phyloP scores from a whole-genome alignment of 1,140 invertebrate genomes.

The Aphis gossypii region DNA sequence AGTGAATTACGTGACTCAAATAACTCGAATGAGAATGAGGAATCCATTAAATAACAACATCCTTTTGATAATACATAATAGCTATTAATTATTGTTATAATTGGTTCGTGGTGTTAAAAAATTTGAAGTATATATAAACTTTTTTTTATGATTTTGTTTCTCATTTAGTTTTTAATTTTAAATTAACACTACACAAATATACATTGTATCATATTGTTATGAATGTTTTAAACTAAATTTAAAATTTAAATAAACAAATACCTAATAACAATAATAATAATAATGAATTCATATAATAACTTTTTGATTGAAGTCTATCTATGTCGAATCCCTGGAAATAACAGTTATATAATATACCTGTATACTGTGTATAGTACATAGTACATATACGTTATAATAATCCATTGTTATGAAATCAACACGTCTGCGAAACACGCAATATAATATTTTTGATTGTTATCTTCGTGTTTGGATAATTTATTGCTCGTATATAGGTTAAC shows the following conservation, averaged over 20 bases:
- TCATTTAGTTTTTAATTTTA: neutral
- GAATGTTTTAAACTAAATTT: neutral
- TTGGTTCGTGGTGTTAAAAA: neutral
- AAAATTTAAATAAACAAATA: neutral
- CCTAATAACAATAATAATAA: neutral
- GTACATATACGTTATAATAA: neutral
- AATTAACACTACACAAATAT: neutral
- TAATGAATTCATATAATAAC: neutral
- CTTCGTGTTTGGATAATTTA: neutral
- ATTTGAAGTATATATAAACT: neutral
- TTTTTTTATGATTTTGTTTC: neutral
- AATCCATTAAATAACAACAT: neutral
- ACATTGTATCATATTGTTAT: no score
- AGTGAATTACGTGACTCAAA: neutral
- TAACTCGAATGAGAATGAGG: neutral
- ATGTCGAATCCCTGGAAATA: neutral
- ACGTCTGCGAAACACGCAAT: neutral
- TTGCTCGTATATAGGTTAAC: neutral
- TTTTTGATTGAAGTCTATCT: neutral
- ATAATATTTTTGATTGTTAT: neutral
- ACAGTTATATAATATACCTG: neutral
- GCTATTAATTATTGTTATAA: neutral
- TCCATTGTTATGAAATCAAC: constrained; percentile 1
- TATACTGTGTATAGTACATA: neutral
- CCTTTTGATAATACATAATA: neutral